Evolutionary conservation across 2,888 invertebrate species (phyloP).

Genomic region (Lissocephala sabroskyi): DNA sequence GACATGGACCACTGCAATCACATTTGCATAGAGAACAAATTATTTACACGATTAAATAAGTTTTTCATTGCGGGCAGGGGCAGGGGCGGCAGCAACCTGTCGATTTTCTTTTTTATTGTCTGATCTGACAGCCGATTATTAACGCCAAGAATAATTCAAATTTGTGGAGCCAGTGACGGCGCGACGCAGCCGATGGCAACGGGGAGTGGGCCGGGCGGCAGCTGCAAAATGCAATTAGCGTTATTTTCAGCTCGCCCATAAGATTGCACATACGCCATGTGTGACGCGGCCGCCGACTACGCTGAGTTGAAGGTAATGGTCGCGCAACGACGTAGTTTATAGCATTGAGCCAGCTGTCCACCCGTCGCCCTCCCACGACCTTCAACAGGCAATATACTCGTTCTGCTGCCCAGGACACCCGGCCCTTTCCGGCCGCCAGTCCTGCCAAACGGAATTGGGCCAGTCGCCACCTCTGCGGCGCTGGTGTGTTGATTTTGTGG

Average conservation of each 20-base stretch:
- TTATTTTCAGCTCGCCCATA: conserved; percentile 42
- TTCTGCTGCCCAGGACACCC: conserved; percentile 12
- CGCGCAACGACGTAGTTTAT: conserved; percentile 7
- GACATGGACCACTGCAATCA: conserved; percentile 34
- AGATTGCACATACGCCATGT: conserved; percentile 53
- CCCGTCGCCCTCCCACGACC: conserved; percentile 33
- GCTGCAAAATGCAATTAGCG: conserved; percentile 54
- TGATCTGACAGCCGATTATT: neutral
- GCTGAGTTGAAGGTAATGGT: conserved; percentile 42
- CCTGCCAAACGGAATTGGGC: neutral
- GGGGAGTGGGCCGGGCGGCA: no score
- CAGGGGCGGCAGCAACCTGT: conserved; percentile 15
- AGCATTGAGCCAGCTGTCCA: conserved; percentile 21
- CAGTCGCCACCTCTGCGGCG: conserved; percentile 3
- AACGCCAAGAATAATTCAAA: neutral
- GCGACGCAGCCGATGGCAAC: no score
- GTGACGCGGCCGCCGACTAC: conserved; percentile 12
- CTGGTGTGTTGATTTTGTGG: no score
- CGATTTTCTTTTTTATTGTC: conserved; percentile 2
- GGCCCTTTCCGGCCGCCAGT: conserved; percentile 9
- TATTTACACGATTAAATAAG: no score
- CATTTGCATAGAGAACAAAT: conserved; percentile 31
- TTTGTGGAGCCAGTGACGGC: neutral
- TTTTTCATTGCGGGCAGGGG: no score
- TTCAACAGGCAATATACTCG: conserved; percentile 24